phyloP scores from a whole-genome alignment of 2,797 vertebrate species.

The Pangasius larnaudii region DNA sequence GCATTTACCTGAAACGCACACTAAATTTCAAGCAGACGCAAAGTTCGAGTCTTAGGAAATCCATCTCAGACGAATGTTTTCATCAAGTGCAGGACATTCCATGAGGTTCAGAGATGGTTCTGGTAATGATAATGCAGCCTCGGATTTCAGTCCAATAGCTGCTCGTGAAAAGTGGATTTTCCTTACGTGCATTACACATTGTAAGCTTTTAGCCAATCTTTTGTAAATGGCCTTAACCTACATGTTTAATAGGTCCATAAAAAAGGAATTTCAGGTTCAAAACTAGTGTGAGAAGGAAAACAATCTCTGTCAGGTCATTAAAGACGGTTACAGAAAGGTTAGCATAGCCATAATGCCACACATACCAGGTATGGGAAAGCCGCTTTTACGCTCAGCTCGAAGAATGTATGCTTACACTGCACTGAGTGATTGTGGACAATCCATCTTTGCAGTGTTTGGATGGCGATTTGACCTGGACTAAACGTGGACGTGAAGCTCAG shows the following conservation, averaged over 20 bases:
- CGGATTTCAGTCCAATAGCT: background rate
- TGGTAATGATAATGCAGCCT: slow-evolving; percentile 3
- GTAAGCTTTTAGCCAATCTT: background rate
- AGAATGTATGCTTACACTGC: slow-evolving; percentile 29
- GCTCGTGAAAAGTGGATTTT: background rate
- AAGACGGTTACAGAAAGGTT: slow-evolving; percentile 20
- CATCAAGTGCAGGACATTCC: slow-evolving; percentile 31
- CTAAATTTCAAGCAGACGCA: background rate
- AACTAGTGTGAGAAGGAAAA: slow-evolving; percentile 13
- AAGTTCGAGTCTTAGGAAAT: background rate
- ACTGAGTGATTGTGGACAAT: slow-evolving; percentile 36
- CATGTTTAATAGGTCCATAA: background rate
- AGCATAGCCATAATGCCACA: slow-evolving; percentile 8
- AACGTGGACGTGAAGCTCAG: background rate
- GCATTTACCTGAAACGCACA: background rate
- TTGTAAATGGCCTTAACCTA: background rate
- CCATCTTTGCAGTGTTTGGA: slow-evolving; percentile 39
- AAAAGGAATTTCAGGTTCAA: background rate
- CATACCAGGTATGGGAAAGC: slow-evolving; percentile 32
- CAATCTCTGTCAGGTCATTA: slow-evolving; percentile 14
- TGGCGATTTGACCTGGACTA: slow-evolving; percentile 19
- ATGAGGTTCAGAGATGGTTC: slow-evolving; percentile 8
- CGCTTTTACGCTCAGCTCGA: background rate
- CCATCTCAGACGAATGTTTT: slow-evolving; percentile 27
- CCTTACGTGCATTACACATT: background rate